Evolutionary conservation across 2,797 vertebrate species (phyloP).

Genomic region (Propithecus perrieri): DNA sequence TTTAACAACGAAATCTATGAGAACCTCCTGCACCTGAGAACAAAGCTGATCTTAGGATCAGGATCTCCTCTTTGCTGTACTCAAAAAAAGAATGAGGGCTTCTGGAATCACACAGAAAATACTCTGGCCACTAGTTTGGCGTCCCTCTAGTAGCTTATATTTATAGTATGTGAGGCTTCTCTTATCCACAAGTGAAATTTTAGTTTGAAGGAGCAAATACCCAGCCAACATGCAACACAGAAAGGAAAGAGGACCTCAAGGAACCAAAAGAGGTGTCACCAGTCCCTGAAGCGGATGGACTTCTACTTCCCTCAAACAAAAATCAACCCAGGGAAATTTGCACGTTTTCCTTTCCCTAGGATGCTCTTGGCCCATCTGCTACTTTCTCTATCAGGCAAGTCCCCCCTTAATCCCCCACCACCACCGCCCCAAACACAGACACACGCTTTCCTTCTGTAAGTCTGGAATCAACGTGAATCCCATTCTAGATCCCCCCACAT

Average conservation of each 20-base stretch:
- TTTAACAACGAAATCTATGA: background rate
- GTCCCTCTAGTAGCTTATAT: background rate
- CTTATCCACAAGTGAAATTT: background rate
- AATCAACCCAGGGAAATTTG: background rate
- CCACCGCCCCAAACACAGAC: background rate
- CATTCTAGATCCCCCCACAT: background rate
- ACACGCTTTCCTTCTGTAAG: background rate
- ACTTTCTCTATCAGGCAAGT: background rate
- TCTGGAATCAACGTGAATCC: background rate
- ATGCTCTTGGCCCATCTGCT: background rate
- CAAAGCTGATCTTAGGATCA: background rate
- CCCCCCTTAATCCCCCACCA: background rate
- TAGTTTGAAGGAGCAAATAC: background rate
- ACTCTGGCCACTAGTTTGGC: background rate
- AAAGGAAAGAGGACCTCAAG: background rate
- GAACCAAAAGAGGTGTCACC: background rate
- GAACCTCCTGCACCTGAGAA: background rate
- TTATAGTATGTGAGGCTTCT: background rate
- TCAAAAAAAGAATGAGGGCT: background rate
- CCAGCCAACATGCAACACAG: background rate
- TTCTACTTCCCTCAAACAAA: background rate
- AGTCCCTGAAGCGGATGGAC: fast-evolving
- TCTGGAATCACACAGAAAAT: slow-evolving; percentile 5
- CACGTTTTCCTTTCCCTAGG: background rate
- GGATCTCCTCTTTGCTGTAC: background rate